phyloP scores from a whole-genome alignment of 2,797 vertebrate genomes.

The Schizopygopsis pylzovi region DNA sequence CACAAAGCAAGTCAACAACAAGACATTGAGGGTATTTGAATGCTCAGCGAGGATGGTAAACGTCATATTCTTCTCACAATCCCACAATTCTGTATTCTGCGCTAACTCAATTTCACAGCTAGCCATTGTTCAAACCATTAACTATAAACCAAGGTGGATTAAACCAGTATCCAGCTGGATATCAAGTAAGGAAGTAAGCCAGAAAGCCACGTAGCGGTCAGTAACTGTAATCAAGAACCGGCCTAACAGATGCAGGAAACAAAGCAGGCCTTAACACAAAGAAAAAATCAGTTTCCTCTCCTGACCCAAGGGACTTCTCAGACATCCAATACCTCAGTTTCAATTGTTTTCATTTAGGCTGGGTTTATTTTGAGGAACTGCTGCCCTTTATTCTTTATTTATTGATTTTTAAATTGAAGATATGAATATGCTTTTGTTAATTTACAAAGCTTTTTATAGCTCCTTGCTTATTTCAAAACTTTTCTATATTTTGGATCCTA shows the following conservation, averaged over 20 bases:
- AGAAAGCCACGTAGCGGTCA: constrained; percentile 52
- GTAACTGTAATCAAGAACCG: constrained; percentile 49
- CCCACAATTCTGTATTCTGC: constrained; percentile 1
- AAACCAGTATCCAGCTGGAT: constrained; percentile 31
- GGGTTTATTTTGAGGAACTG: too few species aligned
- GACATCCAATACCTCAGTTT: constrained; percentile 66
- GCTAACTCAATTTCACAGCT: not conserved
- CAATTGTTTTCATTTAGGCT: too few species aligned
- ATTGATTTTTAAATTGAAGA: constrained; percentile 74
- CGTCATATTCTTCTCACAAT: constrained; percentile 13
- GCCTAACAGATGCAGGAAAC: constrained; percentile 62
- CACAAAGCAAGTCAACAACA: constrained; percentile 66
- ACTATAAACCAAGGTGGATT: constrained; percentile 24
- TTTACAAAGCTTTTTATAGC: constrained; percentile 64
- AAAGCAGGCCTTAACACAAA: constrained; percentile 60
- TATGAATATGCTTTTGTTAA: constrained; percentile 69
- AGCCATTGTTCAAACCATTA: constrained; percentile 5
- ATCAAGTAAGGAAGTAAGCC: constrained; percentile 23
- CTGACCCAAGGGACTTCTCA: constrained; percentile 62
- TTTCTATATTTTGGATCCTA: not conserved
- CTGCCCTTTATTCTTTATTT: constrained; percentile 5
- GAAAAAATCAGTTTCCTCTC: constrained; percentile 76
- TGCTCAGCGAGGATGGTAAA: constrained; percentile 29
- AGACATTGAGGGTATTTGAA: constrained; percentile 22
- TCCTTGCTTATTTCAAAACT: constrained; percentile 41